Conservation (phyloP, 1,140 invertebrate species). For the Nephila pilipes region DNA sequence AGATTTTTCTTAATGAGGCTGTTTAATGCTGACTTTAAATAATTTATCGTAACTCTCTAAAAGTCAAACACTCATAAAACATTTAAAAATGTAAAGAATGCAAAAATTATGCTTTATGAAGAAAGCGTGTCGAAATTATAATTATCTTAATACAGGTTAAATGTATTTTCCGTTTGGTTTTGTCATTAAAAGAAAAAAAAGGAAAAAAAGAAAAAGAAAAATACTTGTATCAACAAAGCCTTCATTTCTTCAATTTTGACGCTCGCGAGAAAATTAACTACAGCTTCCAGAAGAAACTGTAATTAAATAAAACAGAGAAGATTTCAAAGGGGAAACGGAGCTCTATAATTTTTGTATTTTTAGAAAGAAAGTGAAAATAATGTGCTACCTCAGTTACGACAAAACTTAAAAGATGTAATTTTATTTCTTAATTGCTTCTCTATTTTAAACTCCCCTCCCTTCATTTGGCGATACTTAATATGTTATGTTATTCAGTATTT, state of each 20-base stretch:
- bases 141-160: constrained; percentile 52
- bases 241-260: constrained; percentile 19
- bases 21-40: constrained; percentile 33
- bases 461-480: neutral
- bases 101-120: constrained; percentile 25
- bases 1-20: neutral
- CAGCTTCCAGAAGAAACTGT: neutral
- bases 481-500: neutral
- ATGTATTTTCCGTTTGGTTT: constrained; percentile 15
- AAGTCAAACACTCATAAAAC: constrained; percentile 14
- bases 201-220: neutral
- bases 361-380: neutral
- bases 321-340: neutral
- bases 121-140: constrained; percentile 41
- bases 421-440: neutral
- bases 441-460: neutral
- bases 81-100: constrained; percentile 9
- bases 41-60: neutral
- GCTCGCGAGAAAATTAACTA: constrained; percentile 18
- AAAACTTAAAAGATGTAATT: constrained; percentile 14
- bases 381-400: neutral
- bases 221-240: constrained; percentile 4
- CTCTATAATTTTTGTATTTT: neutral
- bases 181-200: neutral
- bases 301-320: constrained; percentile 1